Evolutionary conservation across 1,140 invertebrate species (phyloP).

Genomic region (Drosophila littoralis): DNA sequence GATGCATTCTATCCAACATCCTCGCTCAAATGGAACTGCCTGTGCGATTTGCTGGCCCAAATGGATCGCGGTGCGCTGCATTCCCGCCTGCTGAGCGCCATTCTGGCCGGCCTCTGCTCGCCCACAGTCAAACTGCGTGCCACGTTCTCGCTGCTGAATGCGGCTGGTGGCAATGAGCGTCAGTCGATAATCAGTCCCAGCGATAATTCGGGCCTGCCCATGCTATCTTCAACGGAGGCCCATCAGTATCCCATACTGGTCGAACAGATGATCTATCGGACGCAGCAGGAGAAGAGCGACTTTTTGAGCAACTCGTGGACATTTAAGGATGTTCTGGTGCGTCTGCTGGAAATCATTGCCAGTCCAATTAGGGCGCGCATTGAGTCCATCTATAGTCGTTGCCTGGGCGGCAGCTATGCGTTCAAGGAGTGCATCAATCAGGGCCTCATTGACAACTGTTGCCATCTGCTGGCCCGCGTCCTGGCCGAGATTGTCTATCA

Average conservation of each 20-base stretch:
- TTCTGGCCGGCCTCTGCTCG: conserved; percentile 92
- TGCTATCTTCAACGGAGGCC: conserved; percentile 89
- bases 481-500: conserved; percentile 95
- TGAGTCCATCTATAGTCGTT: conserved; percentile 81
- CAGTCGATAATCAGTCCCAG: conserved; percentile 88
- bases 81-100: conserved; percentile 91
- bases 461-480: conserved; percentile 92
- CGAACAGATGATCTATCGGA: conserved; percentile 92
- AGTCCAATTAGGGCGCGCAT: conserved; percentile 89
- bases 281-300: conserved; percentile 87
- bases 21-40: conserved; percentile 95
- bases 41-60: conserved; percentile 93
- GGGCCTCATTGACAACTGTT: conserved; percentile 91
- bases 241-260: conserved; percentile 92
- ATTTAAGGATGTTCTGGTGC: conserved; percentile 93
- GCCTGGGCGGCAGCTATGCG: conserved; percentile 52
- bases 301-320: conserved; percentile 87
- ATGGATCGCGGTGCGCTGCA: conserved; percentile 87
- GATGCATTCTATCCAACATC: conserved; percentile 98
- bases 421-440: conserved; percentile 74
- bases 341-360: conserved; percentile 92
- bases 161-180: conserved; percentile 84
- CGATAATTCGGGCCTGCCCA: conserved; percentile 89
- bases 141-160: conserved; percentile 89
- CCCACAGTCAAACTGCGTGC: conserved; percentile 91